A percentile compares a stretch with the other conserved stretches of the same genome.
Evolutionary conservation across 2,113 vertebrate species (phyloP).

Genomic region (Empidonax alnorum): DNA sequence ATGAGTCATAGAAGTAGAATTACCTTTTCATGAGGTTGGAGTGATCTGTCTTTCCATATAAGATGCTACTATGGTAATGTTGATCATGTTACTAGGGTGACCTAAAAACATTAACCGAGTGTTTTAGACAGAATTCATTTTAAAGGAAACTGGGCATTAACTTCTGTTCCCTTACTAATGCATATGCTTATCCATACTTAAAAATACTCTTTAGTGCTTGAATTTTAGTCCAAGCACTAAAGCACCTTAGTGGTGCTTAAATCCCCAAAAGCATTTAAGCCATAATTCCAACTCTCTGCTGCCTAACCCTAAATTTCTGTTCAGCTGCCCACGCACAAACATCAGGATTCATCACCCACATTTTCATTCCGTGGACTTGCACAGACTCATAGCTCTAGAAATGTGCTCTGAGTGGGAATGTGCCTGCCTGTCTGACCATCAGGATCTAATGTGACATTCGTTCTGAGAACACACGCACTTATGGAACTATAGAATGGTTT

Average conservation of each 20-base stretch:
- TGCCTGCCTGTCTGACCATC: neutral
- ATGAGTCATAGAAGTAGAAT: conserved; percentile 69
- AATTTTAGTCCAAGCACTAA: neutral
- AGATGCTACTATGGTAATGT: conserved; percentile 49
- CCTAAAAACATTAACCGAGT: conserved; percentile 52
- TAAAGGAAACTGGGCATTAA: conserved; percentile 27
- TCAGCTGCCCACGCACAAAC: neutral
- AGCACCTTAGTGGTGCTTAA: neutral
- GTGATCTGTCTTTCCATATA: conserved; percentile 57
- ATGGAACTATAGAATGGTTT: neutral
- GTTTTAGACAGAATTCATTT: conserved; percentile 28
- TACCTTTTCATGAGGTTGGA: conserved; percentile 58
- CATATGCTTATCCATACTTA: neutral
- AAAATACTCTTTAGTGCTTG: neutral
- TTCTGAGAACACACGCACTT: neutral
- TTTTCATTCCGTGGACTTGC: neutral
- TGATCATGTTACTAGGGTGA: conserved; percentile 50
- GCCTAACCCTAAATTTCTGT: neutral
- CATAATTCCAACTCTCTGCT: neutral
- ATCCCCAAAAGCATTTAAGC: neutral
- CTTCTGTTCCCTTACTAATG: conserved; percentile 20
- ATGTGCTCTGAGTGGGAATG: neutral
- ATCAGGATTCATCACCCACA: neutral
- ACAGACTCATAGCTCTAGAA: neutral
- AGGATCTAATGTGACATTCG: neutral